phyloP scores from a whole-genome alignment of 2,888 invertebrate species.

The Prosopocoilus inquinatus region DNA sequence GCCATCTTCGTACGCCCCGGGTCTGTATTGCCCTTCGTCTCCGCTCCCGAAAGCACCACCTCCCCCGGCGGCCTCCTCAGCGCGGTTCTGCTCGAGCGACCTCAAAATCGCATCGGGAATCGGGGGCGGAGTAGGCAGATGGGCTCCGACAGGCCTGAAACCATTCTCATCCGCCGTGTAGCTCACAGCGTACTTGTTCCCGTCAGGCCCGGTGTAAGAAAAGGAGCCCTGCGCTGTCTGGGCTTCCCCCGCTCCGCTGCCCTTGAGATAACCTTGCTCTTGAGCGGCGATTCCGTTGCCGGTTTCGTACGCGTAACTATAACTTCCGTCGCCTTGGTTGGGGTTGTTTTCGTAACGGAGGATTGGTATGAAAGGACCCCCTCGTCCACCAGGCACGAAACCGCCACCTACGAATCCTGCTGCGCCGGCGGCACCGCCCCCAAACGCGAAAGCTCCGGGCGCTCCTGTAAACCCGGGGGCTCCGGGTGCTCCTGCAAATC shows the following conservation, averaged over 20 bases:
- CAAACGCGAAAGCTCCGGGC: conserved; percentile 10
- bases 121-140: conserved; percentile 60
- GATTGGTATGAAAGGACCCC: conserved; percentile 42
- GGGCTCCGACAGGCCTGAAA: conserved; percentile 55
- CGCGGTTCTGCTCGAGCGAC: conserved; percentile 50
- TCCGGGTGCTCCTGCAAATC: conserved; percentile 22
- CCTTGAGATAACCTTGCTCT: conserved; percentile 47
- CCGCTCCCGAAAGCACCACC: conserved; percentile 19
- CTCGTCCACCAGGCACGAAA: not conserved
- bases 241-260: conserved; percentile 29
- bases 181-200: conserved; percentile 54
- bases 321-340: conserved; percentile 43
- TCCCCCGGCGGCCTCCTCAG: conserved; percentile 37
- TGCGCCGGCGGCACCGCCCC: not conserved
- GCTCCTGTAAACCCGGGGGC: conserved; percentile 2
- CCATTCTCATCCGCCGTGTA: conserved; percentile 62
- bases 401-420: not conserved
- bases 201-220: conserved; percentile 61
- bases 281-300: conserved; percentile 64
- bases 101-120: conserved; percentile 57
- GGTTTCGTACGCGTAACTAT: conserved; percentile 55
- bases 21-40: conserved; percentile 16
- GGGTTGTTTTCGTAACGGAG: conserved; percentile 38
- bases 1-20: not conserved
- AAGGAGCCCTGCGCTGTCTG: conserved; percentile 54